Base-by-base conservation (phyloP, 2,888 invertebrate species). In the Dione juno region DNA sequence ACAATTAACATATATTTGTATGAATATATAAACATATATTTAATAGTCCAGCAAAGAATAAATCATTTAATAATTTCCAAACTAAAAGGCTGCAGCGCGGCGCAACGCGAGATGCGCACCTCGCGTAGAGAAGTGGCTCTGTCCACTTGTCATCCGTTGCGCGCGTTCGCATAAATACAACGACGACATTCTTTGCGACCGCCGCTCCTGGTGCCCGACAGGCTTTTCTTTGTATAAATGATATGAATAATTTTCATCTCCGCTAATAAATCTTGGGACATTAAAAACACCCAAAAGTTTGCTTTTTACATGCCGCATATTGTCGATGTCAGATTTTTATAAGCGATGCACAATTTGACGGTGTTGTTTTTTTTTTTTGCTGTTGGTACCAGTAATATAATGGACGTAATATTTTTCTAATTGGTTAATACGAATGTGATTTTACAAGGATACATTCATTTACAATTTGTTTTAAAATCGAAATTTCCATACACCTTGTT, bases 111-210 rank as follows among this genome's bases (percentile, higher is more conserved):
- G 28, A 28, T 28, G 28, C 28, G 28, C 84, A 86, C 83, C 81
- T 70, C 79, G 82, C 83, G 84, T 82, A 84, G 82, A 84, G 84
- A 79, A 83, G 87, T 86, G 76, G 79, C 77, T 81, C 79, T 82
- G 84, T 82, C 78, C 80, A 75, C 84, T 84, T 88, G 89, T 88
- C 88, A 87, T 81, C 82, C 83, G 76, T 75, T 79, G 78, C 81
- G 82, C 80, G 85, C 84, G 83, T 82, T 77, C 84, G 83, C 86
- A 89, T 89, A 88, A 88, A 89, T 88, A 83, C 84, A 76, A 70
- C 80, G 81, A 79, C 84, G 87, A 87, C 88, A 89, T 89, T 89
- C 89, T 89, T 89, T 89, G 87, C 84, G 83, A 84, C 84, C 86
- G 73, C 75, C 84, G 82, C 79, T 79, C 79, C 80, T 86, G 83